Evolutionary conservation across 92 coral and sea anemone genomes (phyloP).

Genomic region (Phenganax marumi): DNA sequence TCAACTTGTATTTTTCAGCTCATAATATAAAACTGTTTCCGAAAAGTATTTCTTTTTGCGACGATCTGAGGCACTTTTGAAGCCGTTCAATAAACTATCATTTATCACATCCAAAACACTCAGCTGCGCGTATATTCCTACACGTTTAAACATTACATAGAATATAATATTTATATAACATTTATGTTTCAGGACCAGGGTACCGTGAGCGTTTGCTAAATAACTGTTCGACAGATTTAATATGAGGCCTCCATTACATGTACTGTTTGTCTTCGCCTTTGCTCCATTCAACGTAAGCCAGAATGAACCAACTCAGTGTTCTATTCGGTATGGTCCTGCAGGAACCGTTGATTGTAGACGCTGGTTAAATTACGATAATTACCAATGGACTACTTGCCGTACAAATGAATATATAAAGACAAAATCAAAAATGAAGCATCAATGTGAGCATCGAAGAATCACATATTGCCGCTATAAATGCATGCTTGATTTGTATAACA

Average conservation of each 20-base stretch:
- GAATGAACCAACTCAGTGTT: not conserved
- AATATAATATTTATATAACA: no score
- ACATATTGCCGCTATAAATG: conserved; percentile 70
- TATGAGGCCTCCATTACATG: not conserved
- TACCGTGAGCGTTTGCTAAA: no score
- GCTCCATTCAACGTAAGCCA: not conserved
- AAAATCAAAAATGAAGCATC: conserved; percentile 50
- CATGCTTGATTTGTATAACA: conserved; percentile 66
- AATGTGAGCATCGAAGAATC: conserved; percentile 24
- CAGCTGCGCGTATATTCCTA: no score
- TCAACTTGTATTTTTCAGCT: no score
- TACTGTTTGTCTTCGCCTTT: not conserved
- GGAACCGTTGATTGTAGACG: conserved; percentile 53
- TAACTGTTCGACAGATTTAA: no score
- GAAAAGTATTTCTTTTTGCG: no score
- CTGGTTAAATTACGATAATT: conserved; percentile 26
- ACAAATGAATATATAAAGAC: conserved; percentile 58
- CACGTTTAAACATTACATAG: no score
- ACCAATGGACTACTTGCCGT: conserved; percentile 72
- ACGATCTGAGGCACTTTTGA: no score
- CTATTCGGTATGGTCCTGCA: conserved; percentile 47
- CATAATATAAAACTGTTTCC: no score
- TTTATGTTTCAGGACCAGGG: no score
- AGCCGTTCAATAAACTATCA: no score
- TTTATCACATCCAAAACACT: no score